These are phyloP conservation scores for Oostethus manadensis DNA, from an alignment of 2,113 vertebrate genomes.

Conservation along the genomic window DNA sequence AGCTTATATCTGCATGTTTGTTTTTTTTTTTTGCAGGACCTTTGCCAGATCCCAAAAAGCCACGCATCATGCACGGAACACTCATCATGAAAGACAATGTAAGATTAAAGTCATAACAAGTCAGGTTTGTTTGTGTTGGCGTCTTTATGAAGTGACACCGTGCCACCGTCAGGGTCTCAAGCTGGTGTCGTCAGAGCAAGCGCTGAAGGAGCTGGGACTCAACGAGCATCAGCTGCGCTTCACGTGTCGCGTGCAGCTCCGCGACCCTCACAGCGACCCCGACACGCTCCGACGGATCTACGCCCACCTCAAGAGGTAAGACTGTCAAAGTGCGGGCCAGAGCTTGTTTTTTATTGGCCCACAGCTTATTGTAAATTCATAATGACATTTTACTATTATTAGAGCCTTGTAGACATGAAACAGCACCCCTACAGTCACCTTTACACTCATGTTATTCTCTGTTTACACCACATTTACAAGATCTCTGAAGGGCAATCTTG, in stretches of 20 bases:
- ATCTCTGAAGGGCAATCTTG: too few relatives aligned
- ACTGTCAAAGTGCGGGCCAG: too few relatives aligned
- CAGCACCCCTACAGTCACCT: too few relatives aligned
- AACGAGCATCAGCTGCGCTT: constrained; percentile 92
- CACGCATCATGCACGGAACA: constrained; percentile 86
- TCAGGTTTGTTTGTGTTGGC: not conserved
- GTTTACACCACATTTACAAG: too few relatives aligned
- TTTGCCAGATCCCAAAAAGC: constrained; percentile 83
- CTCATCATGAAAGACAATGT: constrained; percentile 96
- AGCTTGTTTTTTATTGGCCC: too few relatives aligned
- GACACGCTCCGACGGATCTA: constrained; percentile 83
- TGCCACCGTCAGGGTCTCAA: constrained; percentile 77
- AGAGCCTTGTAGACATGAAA: too few relatives aligned
- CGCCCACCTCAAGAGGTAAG: constrained; percentile 86
- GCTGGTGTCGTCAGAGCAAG: constrained; percentile 89
- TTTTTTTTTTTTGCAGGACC: constrained; percentile 69
- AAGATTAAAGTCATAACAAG: constrained; percentile 48
- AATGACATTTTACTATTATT: too few relatives aligned
- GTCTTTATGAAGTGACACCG: not conserved
- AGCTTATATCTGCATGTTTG: too few relatives aligned
- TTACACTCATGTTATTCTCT: too few relatives aligned
- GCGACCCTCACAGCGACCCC: constrained; percentile 84
- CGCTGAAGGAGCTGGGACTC: constrained; percentile 90
- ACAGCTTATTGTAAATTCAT: too few relatives aligned
- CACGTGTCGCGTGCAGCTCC: constrained; percentile 90